Percentiles rank a stretch among this genome's conserved stretches.
Evolutionary conservation across 2,888 invertebrate genomes (phyloP).

Genomic region (Melinaea menophilus): DNA sequence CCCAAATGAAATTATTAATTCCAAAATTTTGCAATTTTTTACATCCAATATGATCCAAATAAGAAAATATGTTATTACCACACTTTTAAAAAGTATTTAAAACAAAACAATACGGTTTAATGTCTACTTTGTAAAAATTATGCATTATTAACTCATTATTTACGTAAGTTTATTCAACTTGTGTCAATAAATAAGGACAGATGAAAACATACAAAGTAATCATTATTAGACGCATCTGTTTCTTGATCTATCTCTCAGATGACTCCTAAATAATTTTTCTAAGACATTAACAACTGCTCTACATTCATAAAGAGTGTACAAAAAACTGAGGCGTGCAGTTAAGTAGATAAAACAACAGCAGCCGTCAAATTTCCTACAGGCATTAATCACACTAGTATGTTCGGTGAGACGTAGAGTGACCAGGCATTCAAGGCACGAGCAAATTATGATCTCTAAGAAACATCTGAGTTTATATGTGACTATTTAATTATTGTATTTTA

Average conservation of each 20-base stretch:
- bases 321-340: constrained; percentile 74
- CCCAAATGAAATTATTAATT: too few relatives aligned
- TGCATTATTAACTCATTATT: too few relatives aligned
- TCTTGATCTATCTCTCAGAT: constrained; percentile 24
- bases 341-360: constrained; percentile 77
- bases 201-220: constrained; percentile 6
- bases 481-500: too few relatives aligned
- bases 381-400: constrained; percentile 75
- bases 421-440: constrained; percentile 29
- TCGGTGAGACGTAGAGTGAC: constrained; percentile 60
- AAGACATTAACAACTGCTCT: constrained; percentile 70
- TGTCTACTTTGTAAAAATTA: too few relatives aligned
- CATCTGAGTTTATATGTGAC: too few relatives aligned
- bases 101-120: too few relatives aligned
- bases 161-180: neutral
- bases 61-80: too few relatives aligned
- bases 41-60: too few relatives aligned
- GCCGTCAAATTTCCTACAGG: constrained; percentile 75
- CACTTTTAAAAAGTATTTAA: too few relatives aligned
- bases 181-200: constrained; percentile 2
- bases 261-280: constrained; percentile 48
- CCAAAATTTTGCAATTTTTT: too few relatives aligned
- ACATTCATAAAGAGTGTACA: constrained; percentile 56
- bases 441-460: too few relatives aligned
- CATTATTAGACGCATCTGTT: constrained; percentile 22